A percentile compares a stretch with the other conserved stretches of the same genome.
These are phyloP conservation scores for Patiria miniata DNA, from an alignment of 35 echinoderm and acorn worm genomes.

Conservation along the genomic window DNA sequence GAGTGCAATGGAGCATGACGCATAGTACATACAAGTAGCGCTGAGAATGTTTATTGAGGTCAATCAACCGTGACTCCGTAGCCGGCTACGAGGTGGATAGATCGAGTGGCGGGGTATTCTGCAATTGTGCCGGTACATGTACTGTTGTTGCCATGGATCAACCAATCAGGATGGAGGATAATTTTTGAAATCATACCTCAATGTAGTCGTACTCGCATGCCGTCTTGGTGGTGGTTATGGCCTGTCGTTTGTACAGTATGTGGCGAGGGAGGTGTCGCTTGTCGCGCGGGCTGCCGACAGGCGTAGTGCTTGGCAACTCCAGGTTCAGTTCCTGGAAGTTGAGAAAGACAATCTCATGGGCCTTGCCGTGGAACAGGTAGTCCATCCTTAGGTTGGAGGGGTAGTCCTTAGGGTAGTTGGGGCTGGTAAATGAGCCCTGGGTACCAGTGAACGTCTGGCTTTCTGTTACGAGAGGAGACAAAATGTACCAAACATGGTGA, in stretches of 20 bases:
- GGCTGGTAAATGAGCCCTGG: conserved; percentile 38
- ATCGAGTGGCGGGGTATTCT: too few relatives aligned
- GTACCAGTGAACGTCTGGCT: conserved; percentile 12
- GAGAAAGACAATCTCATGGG: conserved; percentile 42
- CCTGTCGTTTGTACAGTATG: conserved; percentile 35
- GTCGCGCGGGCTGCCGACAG: background rate
- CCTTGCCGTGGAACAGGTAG: conserved; percentile 47
- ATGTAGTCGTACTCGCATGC: conserved; percentile 52
- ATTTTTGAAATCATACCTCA: conserved; percentile 4
- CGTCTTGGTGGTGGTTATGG: background rate
- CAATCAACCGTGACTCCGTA: too few relatives aligned
- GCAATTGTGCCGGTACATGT: too few relatives aligned
- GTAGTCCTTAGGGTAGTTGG: conserved; percentile 46
- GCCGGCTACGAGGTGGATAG: too few relatives aligned
- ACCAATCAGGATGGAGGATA: too few relatives aligned
- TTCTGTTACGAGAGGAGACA: background rate
- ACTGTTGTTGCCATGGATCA: too few relatives aligned
- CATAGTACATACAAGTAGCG: too few relatives aligned
- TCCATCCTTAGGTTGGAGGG: background rate
- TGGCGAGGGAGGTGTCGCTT: background rate
- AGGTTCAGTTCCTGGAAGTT: conserved; percentile 35
- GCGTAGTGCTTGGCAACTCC: background rate
- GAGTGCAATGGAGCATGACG: too few relatives aligned
- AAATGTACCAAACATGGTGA: background rate
- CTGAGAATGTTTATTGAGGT: too few relatives aligned